Evolutionary conservation across 2,888 invertebrate species (phyloP).

Genomic region (Nomada fucata): DNA sequence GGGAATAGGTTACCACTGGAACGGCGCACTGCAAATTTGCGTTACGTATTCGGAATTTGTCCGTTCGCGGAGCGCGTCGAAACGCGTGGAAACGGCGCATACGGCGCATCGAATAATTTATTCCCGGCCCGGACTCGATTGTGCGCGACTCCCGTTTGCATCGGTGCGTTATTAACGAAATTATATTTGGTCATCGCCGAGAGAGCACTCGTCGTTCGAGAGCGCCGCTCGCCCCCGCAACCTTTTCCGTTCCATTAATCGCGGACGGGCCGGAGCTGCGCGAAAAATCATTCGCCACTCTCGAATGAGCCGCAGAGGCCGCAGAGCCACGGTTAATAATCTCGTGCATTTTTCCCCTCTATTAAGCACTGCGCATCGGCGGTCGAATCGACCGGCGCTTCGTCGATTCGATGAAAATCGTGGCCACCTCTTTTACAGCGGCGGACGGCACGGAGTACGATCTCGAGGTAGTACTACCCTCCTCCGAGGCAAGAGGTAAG

Average conservation of each 20-base stretch:
- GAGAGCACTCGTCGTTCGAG: conserved; percentile 7
- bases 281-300: conserved; percentile 32
- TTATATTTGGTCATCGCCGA: conserved; percentile 41
- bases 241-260: conserved; percentile 44
- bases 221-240: background rate
- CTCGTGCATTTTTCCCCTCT: background rate
- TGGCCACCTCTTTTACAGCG: conserved; percentile 53
- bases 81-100: conserved; percentile 11
- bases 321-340: conserved; percentile 2
- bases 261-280: background rate
- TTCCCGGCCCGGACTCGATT: conserved; percentile 35
- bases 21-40: conserved; percentile 44
- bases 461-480: conserved; percentile 29
- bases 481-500: conserved; percentile 20
- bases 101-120: conserved; percentile 40
- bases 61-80: background rate
- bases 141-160: conserved; percentile 49
- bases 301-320: background rate
- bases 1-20: conserved; percentile 4
- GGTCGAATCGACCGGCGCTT: conserved; percentile 33
- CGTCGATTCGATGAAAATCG: conserved; percentile 29
- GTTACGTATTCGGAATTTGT: conserved; percentile 1
- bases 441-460: conserved; percentile 10
- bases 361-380: background rate
- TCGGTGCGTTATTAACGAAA: conserved; percentile 54